Base-by-base conservation (phyloP, 2,888 invertebrate species). In the Arenicola marina region DNA sequence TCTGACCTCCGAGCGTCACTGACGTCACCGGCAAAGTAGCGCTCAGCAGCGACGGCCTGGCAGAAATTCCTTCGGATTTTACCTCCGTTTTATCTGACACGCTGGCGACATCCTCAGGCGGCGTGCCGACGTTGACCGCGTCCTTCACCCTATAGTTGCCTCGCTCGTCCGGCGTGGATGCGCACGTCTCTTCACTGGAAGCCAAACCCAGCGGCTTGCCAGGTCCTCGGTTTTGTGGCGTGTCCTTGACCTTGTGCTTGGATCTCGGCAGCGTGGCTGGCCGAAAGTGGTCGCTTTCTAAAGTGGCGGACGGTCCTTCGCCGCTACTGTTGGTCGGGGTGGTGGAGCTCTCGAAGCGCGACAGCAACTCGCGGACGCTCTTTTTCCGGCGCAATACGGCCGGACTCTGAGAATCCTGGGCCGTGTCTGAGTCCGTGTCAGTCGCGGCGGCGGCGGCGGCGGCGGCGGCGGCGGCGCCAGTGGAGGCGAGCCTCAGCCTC, bases 331-430 rank as follows among this genome's bases (percentile, higher is more conserved):
- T 7, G 7, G 15, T 24, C 11, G 31, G 28, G 15, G 29, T 29
- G 7, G 53, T 28, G 29, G 31, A 31, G 32, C 53, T 53, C 24
- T 53, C 53, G 24, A 53, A 53, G 28, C 24, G 7, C 15, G 53
- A 53, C 24, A 53, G 15, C 31, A 53, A 24, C 32, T 53, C 53
- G 15, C 33, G 29, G 11, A 53, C 53, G 33, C 53, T 53, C 24
- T 53, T 28, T 32, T 53, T 53, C 33, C 53, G 29, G 7, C n/a
- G 24, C 15, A 48, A 24, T 53, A 31, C 33, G 7, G 29, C 11
- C 11, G 7, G 7, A 53, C 4, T 7, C 24, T 32, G 28, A 29
- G 7, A 11, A 4, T 4, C 15, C 31, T 24, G 11, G 29, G 24
- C 31, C 7, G 53, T 15, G 11, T 29, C 15, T 11, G 31, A 4